Percentiles rank a stretch among this genome's conserved stretches.
These are phyloP conservation scores for Andrena fulva DNA, from an alignment of 2,888 invertebrate species.

Conservation along the genomic window DNA sequence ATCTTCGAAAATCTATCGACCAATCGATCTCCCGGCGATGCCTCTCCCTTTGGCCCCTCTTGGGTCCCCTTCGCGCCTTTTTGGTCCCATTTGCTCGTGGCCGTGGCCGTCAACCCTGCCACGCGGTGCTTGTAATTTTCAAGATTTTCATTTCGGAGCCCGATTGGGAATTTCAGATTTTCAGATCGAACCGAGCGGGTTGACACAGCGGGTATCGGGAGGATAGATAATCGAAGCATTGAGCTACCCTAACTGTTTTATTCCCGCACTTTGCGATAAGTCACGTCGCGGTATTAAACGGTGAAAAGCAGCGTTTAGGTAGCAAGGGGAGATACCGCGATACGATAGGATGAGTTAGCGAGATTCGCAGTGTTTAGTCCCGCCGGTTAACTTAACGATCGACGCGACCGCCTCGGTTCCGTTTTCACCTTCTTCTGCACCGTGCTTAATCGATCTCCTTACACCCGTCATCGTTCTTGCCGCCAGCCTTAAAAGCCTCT, in stretches of 20 bases:
- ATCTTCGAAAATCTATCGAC: constrained; percentile 52
- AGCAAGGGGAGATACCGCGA: not conserved
- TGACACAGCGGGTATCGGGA: too few species aligned
- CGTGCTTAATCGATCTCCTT: constrained; percentile 43
- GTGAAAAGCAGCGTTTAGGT: not conserved
- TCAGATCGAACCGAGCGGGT: too few species aligned
- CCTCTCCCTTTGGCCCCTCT: not conserved
- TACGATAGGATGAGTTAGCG: constrained; percentile 21
- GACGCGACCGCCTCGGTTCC: constrained; percentile 26
- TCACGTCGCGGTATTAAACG: not conserved
- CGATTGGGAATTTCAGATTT: not conserved
- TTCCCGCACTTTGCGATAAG: too few species aligned
- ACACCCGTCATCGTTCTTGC: constrained; percentile 43
- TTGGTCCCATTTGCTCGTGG: not conserved
- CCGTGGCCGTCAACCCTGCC: not conserved
- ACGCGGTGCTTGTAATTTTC: too few species aligned
- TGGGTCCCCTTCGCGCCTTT: not conserved
- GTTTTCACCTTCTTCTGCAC: constrained; percentile 33
- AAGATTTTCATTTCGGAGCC: not conserved
- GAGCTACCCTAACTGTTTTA: too few species aligned
- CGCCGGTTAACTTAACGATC: constrained; percentile 41
- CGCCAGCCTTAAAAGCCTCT: not conserved
- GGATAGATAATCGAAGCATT: too few species aligned
- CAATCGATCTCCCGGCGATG: constrained; percentile 42
- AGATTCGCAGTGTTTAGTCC: constrained; percentile 21